These are phyloP conservation scores for Agapornis roseicollis DNA, from an alignment of 2,113 vertebrate species.

Conservation along the genomic window DNA sequence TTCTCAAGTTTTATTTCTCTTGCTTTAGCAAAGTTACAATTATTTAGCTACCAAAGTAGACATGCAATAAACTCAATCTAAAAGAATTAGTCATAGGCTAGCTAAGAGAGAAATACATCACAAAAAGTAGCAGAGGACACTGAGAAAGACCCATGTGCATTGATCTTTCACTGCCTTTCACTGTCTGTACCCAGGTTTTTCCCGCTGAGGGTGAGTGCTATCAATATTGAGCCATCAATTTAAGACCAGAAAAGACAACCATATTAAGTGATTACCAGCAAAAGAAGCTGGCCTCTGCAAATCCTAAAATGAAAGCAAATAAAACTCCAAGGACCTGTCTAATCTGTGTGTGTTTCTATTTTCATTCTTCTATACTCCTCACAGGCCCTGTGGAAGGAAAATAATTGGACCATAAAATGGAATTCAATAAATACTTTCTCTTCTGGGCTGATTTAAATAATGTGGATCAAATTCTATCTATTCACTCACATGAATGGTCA, in stretches of 20 bases:
- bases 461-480: neutral
- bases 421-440: neutral
- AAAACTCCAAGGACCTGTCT: neutral
- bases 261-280: neutral
- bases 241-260: neutral
- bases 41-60: constrained; percentile 33
- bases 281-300: neutral
- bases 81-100: neutral
- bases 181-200: too few species aligned
- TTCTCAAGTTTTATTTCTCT: neutral
- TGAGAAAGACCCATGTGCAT: neutral
- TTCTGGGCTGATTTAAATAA: neutral
- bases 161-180: constrained; percentile 1
- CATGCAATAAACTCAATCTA: neutral
- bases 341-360: neutral
- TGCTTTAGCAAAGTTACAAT: constrained; percentile 24
- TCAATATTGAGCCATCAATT: constrained; percentile 24
- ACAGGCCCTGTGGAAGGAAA: neutral
- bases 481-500: neutral
- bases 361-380: neutral
- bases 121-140: neutral
- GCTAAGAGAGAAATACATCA: constrained; percentile 38
- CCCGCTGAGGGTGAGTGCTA: neutral
- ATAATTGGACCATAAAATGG: neutral
- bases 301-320: constrained; percentile 26